phyloP scores from a whole-genome alignment of 2,888 invertebrate genomes.

The Drosophila demipolita region DNA sequence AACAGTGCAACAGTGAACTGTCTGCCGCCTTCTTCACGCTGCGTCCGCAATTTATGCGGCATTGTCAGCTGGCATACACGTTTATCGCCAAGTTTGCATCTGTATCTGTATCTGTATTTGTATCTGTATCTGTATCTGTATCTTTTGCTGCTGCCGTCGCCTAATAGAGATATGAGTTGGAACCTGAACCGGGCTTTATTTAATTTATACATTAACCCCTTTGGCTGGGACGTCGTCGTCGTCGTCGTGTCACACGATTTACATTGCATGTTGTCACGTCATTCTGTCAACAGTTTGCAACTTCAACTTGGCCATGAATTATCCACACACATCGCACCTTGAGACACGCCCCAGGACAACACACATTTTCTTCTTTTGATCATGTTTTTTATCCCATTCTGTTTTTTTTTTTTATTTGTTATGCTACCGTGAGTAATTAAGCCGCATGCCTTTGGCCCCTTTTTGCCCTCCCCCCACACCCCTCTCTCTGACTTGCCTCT shows the following conservation, averaged over 20 bases:
- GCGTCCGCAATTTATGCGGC: conserved; percentile 53
- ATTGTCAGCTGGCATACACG: conserved; percentile 30
- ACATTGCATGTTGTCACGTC: conserved; percentile 81
- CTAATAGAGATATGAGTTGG: conserved; percentile 70
- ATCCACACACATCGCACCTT: conserved; percentile 29
- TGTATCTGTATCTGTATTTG: conserved; percentile 38
- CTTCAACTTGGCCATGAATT: conserved; percentile 25
- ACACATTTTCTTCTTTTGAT: conserved; percentile 5
- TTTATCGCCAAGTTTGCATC: conserved; percentile 43
- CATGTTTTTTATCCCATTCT: neutral
- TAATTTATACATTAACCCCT: conserved; percentile 78
- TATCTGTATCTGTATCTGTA: conserved; percentile 20
- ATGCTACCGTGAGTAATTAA: conserved; percentile 72
- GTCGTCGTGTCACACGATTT: conserved; percentile 77
- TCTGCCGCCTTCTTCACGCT: conserved; percentile 31
- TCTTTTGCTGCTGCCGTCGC: conserved; percentile 8
- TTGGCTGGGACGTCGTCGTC: conserved; percentile 44
- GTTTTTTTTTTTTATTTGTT: conserved; percentile 16
- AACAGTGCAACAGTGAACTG: neutral
- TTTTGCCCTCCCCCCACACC: neutral
- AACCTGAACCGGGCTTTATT: conserved; percentile 54
- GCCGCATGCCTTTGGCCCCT: conserved; percentile 58
- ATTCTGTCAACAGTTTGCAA: conserved; percentile 70
- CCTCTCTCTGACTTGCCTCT: neutral
- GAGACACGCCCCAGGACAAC: conserved; percentile 44